These are phyloP conservation scores for Zaprionus camerounensis DNA, from an alignment of 1,140 invertebrate species.

Conservation along the genomic window DNA sequence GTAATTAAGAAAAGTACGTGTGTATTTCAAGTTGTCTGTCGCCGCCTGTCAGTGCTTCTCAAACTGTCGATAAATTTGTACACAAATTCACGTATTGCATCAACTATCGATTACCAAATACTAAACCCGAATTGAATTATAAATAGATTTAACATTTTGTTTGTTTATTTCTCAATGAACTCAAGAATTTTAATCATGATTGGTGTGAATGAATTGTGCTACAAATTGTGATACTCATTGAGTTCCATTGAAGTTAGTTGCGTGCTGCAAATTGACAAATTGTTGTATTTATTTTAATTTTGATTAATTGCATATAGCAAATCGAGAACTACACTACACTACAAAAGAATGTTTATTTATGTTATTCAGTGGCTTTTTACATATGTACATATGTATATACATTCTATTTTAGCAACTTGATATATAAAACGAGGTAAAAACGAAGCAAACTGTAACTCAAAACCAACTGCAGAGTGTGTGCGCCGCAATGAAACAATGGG, in stretches of 20 bases:
- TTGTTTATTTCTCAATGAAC: background rate
- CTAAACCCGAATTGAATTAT: constrained; percentile 2
- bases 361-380: background rate
- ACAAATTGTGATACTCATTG: background rate
- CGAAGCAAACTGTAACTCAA: constrained; percentile 64
- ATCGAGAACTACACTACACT: background rate
- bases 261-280: background rate
- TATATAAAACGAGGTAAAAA: constrained; percentile 70
- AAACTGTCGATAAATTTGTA: constrained; percentile 19
- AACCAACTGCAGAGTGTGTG: constrained; percentile 55
- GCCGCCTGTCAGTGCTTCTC: constrained; percentile 6
- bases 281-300: background rate
- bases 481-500: constrained; percentile 71
- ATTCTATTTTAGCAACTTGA: constrained; percentile 54
- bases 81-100: background rate
- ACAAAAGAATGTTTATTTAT: constrained; percentile 10
- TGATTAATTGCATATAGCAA: background rate
- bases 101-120: constrained; percentile 22
- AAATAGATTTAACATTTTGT: background rate
- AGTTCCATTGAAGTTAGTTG: background rate
- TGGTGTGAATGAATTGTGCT: background rate
- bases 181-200: background rate
- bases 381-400: constrained; percentile 15
- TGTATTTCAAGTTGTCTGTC: constrained; percentile 29
- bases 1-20: constrained; percentile 11